Evolutionary conservation across 2,888 invertebrate genomes (phyloP).

Genomic region (Lutraria lutraria): DNA sequence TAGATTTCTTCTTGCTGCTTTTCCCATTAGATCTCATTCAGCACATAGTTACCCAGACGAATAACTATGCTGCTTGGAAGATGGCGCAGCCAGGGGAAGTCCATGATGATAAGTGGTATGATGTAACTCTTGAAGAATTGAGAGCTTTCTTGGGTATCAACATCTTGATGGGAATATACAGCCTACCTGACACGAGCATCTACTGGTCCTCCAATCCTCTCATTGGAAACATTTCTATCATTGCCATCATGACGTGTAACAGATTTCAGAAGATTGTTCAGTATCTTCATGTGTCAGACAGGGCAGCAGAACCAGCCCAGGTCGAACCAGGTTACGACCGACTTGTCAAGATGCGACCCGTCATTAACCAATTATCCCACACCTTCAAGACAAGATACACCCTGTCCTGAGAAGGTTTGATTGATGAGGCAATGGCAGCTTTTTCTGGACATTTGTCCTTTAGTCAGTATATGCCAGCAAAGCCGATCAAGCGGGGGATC

Average conservation of each 20-base stretch:
- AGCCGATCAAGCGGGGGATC: constrained; percentile 38
- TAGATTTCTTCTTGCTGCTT: constrained; percentile 50
- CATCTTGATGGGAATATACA: constrained; percentile 9
- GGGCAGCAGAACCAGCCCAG: too few species aligned
- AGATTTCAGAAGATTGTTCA: too few species aligned
- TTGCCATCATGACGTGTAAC: too few species aligned
- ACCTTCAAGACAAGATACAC: constrained; percentile 10
- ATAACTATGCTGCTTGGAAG: constrained; percentile 32
- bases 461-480: constrained; percentile 51
- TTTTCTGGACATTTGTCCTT: constrained; percentile 34
- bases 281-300: too few species aligned
- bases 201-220: constrained; percentile 38
- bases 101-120: not conserved
- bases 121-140: not conserved
- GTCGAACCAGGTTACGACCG: too few species aligned
- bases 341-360: not conserved
- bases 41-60: constrained; percentile 36
- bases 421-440: constrained; percentile 47
- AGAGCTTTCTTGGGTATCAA: constrained; percentile 20
- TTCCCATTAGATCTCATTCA: constrained; percentile 21
- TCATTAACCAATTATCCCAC: not conserved
- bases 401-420: constrained; percentile 29
- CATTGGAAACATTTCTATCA: too few species aligned
- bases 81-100: constrained; percentile 6
- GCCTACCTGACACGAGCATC: not conserved